phyloP scores from a whole-genome alignment of 2,797 vertebrate species.

The Rhynchotus rufescens region DNA sequence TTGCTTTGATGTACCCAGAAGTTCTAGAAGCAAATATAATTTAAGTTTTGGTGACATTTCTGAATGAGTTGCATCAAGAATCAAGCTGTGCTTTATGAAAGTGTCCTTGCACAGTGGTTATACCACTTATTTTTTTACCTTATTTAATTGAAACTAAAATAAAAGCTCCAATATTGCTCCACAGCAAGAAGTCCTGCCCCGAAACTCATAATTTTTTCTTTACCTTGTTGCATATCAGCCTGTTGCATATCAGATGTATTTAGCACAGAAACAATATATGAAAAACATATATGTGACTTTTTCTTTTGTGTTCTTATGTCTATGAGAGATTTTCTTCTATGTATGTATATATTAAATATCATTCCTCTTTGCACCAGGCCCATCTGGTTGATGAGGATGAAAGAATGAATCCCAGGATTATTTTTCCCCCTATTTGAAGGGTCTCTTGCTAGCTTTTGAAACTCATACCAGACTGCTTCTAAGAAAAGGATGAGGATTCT shows the following conservation, averaged over 20 bases:
- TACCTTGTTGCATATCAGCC: background rate
- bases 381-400: background rate
- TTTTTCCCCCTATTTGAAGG: background rate
- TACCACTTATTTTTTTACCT: background rate
- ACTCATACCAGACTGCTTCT: background rate
- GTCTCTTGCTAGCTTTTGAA: background rate
- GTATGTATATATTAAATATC: background rate
- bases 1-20: background rate
- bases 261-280: background rate
- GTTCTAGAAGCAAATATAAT: background rate
- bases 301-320: background rate
- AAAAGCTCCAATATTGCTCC: background rate
- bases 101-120: background rate
- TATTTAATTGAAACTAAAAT: background rate
- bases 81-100: background rate
- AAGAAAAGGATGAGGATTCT: constrained; percentile 8
- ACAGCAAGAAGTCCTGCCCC: background rate
- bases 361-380: background rate
- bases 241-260: background rate
- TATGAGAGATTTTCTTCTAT: background rate
- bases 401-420: background rate
- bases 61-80: background rate
- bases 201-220: background rate
- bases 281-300: background rate
- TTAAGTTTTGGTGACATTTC: background rate